Evolutionary conservation across 2,797 vertebrate species (phyloP).

Genomic region (Eulemur rubriventer): DNA sequence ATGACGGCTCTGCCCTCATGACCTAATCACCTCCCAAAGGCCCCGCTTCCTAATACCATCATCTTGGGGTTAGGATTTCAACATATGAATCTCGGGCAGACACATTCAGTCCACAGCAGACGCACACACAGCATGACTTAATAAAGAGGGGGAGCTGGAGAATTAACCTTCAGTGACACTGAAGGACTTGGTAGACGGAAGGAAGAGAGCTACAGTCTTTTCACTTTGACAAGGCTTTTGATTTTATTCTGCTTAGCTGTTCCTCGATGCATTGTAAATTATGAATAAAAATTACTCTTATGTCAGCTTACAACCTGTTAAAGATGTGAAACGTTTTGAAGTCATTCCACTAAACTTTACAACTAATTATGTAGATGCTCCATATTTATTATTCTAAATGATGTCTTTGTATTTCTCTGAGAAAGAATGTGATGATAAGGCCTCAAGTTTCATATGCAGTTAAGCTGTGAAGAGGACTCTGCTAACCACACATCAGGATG

Average conservation of each 20-base stretch:
- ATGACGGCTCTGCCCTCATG: background rate
- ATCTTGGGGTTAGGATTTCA: background rate
- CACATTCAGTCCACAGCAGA: background rate
- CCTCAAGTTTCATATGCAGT: background rate
- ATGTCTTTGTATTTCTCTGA: background rate
- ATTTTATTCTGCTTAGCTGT: constrained; percentile 11
- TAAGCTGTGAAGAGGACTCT: background rate
- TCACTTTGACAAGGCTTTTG: background rate
- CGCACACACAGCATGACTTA: background rate
- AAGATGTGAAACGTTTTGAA: background rate
- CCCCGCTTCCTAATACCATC: background rate
- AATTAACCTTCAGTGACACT: background rate
- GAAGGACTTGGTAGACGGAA: background rate
- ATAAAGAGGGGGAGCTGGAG: background rate
- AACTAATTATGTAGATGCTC: background rate
- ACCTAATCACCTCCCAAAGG: background rate
- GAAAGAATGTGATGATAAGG: background rate
- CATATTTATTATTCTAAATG: background rate
- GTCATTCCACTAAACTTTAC: background rate
- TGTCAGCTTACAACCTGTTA: background rate
- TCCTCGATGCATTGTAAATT: background rate
- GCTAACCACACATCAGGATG: background rate
- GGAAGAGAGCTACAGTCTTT: background rate
- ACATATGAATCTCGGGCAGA: background rate
- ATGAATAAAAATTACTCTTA: background rate